phyloP scores from a whole-genome alignment of 2,888 invertebrate genomes.

The Ashinkailepas kermadecensis region DNA sequence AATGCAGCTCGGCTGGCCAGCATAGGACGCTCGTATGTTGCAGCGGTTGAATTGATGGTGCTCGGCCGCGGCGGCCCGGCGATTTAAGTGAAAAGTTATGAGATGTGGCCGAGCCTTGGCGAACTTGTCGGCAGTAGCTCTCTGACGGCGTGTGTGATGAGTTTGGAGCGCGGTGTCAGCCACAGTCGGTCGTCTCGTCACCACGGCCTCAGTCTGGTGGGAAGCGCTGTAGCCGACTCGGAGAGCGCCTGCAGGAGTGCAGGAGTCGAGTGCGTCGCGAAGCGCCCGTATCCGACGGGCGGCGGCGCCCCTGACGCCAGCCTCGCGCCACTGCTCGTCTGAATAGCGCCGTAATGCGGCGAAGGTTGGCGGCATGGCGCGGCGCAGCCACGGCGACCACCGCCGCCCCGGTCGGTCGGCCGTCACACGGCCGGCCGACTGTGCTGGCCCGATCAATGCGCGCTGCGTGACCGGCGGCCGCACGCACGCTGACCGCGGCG shows the following conservation, averaged over 20 bases:
- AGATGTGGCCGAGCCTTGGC: not conserved
- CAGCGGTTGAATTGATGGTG: not conserved
- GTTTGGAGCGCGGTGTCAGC: not conserved
- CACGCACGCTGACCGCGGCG: too few species aligned
- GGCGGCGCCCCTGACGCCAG: not conserved
- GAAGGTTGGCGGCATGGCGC: not conserved
- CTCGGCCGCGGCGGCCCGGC: not conserved
- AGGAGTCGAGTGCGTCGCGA: not conserved
- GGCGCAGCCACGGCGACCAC: not conserved
- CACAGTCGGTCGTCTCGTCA: not conserved
- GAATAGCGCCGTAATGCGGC: slow-evolving; percentile 8
- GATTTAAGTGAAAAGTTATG: slow-evolving; percentile 3
- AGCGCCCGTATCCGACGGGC: not conserved
- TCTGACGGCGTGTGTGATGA: not conserved
- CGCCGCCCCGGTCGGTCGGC: too few species aligned
- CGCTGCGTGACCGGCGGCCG: too few species aligned
- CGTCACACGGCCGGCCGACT: too few species aligned
- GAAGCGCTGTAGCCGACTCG: not conserved
- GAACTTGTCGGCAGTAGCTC: not conserved
- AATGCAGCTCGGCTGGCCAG: too few species aligned
- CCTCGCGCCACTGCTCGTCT: not conserved
- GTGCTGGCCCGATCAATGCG: too few species aligned
- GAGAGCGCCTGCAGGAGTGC: not conserved
- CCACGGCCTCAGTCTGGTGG: not conserved
- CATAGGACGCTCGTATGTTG: too few species aligned